These are phyloP conservation scores for Axea sp. DNA, from an alignment of 2,888 invertebrate species.

Conservation along the genomic window DNA sequence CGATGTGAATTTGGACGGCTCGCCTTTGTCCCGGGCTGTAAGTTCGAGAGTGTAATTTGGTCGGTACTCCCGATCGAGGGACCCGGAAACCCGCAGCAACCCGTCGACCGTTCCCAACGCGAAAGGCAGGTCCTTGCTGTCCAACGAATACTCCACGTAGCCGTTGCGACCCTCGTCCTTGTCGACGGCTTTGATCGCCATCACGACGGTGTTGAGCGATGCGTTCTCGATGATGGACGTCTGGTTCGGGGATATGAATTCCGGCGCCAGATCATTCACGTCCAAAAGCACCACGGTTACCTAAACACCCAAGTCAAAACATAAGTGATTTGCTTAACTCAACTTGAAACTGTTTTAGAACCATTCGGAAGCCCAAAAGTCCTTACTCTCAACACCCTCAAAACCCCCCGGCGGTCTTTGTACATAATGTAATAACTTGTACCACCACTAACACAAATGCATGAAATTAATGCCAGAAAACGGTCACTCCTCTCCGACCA, in stretches of 20 bases:
- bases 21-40: conserved; percentile 93
- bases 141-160: conserved; percentile 91
- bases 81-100: conserved; percentile 89
- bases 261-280: conserved; percentile 94
- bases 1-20: conserved; percentile 87
- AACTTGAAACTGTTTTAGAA: no score
- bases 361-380: no score
- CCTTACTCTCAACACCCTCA: no score
- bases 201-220: conserved; percentile 90
- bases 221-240: conserved; percentile 92
- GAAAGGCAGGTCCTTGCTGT: conserved; percentile 83
- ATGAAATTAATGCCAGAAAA: no score
- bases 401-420: no score
- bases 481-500: no score
- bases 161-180: conserved; percentile 95
- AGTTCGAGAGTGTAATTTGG: conserved; percentile 88
- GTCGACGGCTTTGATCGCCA: conserved; percentile 93
- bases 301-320: no score
- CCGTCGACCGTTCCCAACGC: conserved; percentile 93
- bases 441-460: no score
- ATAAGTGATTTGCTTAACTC: no score
- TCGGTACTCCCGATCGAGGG: conserved; percentile 90
- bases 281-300: conserved; percentile 93
- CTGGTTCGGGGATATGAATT: conserved; percentile 89
- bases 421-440: no score